Base-by-base conservation (phyloP, 2,888 invertebrate genomes). In the Ochropacha duplaris region DNA sequence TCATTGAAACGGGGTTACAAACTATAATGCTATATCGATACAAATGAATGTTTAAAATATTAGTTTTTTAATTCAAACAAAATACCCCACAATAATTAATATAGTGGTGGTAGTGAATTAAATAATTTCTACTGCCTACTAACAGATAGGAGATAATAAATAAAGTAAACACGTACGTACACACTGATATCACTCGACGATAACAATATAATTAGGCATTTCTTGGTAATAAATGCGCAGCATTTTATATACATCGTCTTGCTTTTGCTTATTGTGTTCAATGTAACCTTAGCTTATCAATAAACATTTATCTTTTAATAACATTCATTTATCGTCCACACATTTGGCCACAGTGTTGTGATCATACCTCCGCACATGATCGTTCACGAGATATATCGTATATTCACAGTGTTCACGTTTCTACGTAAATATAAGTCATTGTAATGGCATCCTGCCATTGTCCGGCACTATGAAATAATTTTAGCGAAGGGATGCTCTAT, bases 401-500 rank as follows among this genome's bases (percentile, higher is more conserved):
- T 55, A 60, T 64, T 68, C 74, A 76, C 74, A 68, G 58, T 68
- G 57, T 62, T 60, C 57, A 50, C 59, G 52, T 58, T 64, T 66
- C 64, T 54, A 61, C 56, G 60, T 62, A 64, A 61, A 59, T 57
- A 61, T 49, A 50, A 28, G 44, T 50, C 61, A 62, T 31, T 61
- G 55, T 57, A 56, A 50, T 34, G 60, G 66, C 60, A 49, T 16
- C 16, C 56, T 57, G 65, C 54, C 62, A 50, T 57, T 16, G 52
- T 57, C 55, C 44, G 57, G 55, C 71, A 85, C 86, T 90, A 91
- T 67, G 88, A 81, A 58, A 92, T 84, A 63, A 90, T 70, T 63
- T 95, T 91, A 50, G 96, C 95, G 96, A 96, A 98, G 1, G 97
- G 96, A 81, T 98, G 98, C 19, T 95, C 93, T 72, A 97, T 93